Base-by-base conservation (phyloP, 2,888 invertebrate species). In the Ophonus ardosiacus region DNA sequence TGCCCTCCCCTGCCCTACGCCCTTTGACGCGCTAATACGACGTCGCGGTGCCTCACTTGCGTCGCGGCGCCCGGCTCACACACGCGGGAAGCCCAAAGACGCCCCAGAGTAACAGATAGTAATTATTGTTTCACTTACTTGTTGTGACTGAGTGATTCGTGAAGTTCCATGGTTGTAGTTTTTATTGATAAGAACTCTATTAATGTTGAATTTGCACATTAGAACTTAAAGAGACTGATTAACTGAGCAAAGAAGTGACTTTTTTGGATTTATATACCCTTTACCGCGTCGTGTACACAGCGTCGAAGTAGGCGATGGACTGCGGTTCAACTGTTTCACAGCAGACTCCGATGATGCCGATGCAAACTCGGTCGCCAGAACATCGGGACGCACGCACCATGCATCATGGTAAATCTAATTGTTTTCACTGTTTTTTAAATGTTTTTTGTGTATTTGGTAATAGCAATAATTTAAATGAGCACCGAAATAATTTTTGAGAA, bases 1-100 rank as follows among this genome's bases (percentile, higher is more conserved):
- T 90, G 91, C 90, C 91, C 91, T 91, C 90, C 91, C 89, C 89
- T 51, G 71, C 71, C 43, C 51, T 56, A 10, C 87, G 86, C 86
- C 86, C 71, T 86, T 85, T 86, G 85, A 86, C 84, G 80, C 86
- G 86, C 86, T 88, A 88, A 88, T 87, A 87, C 87, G 76, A 56
- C 59, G 21, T 57, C 78, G 24, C 18, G 21, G 10, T 4, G n/a
- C 56, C 7, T 24, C 63, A 63, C 13, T 63, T 10, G 63, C 24
- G 21, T 51, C 63, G 21, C 7, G 13, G 24, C 63, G 63, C 63
- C 21, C 63, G 63, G 7, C 13, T 31, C 31, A 31, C 31, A 31
- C 31, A 31, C 31, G 31, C 31, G 31, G 31, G 31, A 31, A 31
- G 31, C 31, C 31, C 31, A 31, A 31, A 6, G 59, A 59, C 6